Conservation (phyloP, 1,140 invertebrate genomes). For the Drosophila leontia region DNA sequence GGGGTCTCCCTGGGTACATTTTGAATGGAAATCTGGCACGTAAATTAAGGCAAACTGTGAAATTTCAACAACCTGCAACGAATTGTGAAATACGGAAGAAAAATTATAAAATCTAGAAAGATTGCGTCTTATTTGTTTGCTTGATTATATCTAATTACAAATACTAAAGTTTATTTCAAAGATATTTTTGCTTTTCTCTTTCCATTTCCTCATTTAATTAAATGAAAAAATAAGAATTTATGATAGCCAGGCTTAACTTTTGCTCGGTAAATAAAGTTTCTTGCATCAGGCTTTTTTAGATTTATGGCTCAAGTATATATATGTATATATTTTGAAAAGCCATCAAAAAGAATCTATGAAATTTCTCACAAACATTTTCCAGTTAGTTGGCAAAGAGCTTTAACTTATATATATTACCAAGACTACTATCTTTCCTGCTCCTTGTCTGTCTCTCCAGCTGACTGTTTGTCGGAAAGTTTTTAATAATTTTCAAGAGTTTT, state of each 20-base stretch:
- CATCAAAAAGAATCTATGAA: slow-evolving; percentile 32
- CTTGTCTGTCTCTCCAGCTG: slow-evolving; percentile 31
- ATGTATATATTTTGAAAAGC: slow-evolving; percentile 25
- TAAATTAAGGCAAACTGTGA: slow-evolving; percentile 18
- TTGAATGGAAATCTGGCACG: slow-evolving; percentile 8
- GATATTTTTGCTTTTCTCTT: too few species aligned
- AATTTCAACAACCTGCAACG: slow-evolving; percentile 5
- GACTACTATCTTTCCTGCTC: slow-evolving; percentile 18
- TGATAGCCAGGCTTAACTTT: background rate
- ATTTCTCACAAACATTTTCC: slow-evolving; percentile 27
- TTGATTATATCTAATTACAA: background rate
- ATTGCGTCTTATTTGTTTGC: background rate
- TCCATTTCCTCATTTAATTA: background rate
- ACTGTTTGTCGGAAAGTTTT: slow-evolving; percentile 67
- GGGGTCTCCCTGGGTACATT: background rate
- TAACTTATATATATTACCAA: slow-evolving; percentile 15
- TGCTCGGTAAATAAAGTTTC: slow-evolving; percentile 11
- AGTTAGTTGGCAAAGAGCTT: slow-evolving; percentile 31
- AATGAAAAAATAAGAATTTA: slow-evolving; percentile 15
- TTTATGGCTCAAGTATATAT: slow-evolving; percentile 4
- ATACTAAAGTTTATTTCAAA: background rate
- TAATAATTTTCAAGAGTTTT: slow-evolving; percentile 83
- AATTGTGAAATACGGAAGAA: slow-evolving; percentile 20
- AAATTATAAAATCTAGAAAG: slow-evolving; percentile 7
- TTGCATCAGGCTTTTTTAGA: background rate